Percentiles rank a stretch among this genome's conserved stretches.
Evolutionary conservation across 1,140 invertebrate genomes (phyloP).

Genomic region (Asobara japonica): DNA sequence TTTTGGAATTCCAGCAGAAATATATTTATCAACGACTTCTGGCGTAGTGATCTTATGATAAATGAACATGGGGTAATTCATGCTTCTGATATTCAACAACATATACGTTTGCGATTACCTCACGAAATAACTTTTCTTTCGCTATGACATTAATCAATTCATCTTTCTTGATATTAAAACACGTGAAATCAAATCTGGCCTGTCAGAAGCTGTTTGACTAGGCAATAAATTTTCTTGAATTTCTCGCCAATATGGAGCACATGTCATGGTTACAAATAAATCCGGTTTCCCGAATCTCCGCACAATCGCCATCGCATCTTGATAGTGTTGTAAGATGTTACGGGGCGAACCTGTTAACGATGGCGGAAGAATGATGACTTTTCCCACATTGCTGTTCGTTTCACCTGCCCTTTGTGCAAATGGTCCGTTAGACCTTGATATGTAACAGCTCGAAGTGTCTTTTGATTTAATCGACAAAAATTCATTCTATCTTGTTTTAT

Average conservation of each 20-base stretch:
- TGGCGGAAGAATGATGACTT: slow-evolving; percentile 1
- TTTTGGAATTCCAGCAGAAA: slow-evolving; percentile 68
- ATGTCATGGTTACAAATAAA: not conserved
- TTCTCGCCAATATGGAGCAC: not conserved
- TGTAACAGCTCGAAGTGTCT: not conserved
- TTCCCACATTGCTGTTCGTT: not conserved
- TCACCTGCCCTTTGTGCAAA: not conserved
- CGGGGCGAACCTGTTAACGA: slow-evolving; percentile 42
- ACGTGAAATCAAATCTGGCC: slow-evolving; percentile 33
- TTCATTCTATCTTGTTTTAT: not conserved
- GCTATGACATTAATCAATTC: not conserved
- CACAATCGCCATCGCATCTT: slow-evolving; percentile 39
- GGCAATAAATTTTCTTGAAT: not conserved
- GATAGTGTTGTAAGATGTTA: slow-evolving; percentile 55
- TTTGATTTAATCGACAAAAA: not conserved
- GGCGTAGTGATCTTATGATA: slow-evolving; percentile 23
- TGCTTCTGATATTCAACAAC: not conserved
- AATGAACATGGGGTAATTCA: slow-evolving; percentile 52
- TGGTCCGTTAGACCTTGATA: not conserved
- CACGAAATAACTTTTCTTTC: not conserved
- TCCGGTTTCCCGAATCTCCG: slow-evolving; percentile 50
- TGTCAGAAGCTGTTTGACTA: not conserved
- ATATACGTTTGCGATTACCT: not conserved
- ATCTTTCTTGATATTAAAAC: not conserved
- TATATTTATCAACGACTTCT: slow-evolving; percentile 53